Conservation (phyloP, 1,140 invertebrate species). For the Bombus difficillimus region DNA sequence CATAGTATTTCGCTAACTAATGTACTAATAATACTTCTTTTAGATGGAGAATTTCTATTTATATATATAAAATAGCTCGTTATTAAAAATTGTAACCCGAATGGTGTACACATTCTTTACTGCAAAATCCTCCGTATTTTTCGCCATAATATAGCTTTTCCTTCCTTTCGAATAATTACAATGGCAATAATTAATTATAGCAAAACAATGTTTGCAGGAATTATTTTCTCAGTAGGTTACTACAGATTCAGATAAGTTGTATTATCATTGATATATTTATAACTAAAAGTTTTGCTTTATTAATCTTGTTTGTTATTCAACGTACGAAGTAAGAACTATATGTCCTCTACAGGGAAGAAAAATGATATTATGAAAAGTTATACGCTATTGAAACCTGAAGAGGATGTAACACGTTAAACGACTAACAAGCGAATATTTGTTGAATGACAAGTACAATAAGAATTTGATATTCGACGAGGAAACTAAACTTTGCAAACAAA, state of each 20-base stretch:
- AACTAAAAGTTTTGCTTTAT: neutral
- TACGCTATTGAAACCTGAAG: neutral
- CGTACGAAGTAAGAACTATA: neutral
- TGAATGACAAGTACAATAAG: neutral
- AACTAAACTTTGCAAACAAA: neutral
- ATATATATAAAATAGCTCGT: too few species aligned
- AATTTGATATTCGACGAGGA: neutral
- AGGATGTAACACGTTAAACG: neutral
- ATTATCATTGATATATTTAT: neutral
- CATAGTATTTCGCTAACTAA: conserved; percentile 20
- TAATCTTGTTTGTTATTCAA: neutral
- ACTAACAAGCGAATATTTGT: neutral
- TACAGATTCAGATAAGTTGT: neutral
- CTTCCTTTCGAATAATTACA: neutral
- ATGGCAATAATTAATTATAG: neutral
- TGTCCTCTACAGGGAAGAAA: neutral
- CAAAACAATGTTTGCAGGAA: neutral
- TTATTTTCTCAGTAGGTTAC: neutral
- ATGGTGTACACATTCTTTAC: neutral
- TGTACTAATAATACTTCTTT: conserved; percentile 31
- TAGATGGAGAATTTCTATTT: neutral
- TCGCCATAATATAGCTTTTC: neutral
- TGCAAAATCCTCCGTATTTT: neutral
- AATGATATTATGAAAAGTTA: too few species aligned
- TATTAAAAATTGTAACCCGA: conserved; percentile 7